Base-by-base conservation (phyloP, 2,113 vertebrate genomes). In the Ardeotis arabs region DNA sequence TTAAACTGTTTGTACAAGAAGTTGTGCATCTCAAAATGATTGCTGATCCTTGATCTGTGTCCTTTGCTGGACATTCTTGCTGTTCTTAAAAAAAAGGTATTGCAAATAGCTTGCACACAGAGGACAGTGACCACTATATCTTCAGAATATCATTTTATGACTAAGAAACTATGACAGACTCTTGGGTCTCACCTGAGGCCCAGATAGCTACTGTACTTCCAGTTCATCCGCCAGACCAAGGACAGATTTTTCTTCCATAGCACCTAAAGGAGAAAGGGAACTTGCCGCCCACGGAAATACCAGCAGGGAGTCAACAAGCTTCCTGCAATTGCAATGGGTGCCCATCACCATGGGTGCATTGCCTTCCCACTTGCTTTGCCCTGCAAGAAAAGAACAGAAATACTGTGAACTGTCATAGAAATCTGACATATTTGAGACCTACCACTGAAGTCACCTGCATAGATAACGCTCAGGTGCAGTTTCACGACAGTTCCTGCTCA, bases 321-420 rank as follows among this genome's bases (percentile, higher is more conserved):
- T 53, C 41, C 39, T 66, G 27, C 20, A 39, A 24, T 70, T 90
- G 56, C 52, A 66, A 74, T 0, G 0, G 20, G 27, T 74, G 27
- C 10, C 19, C 13, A 1, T 39, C 56, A 52, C 29, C 1, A 0
- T 22, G 23, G 12, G 5, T 39, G 4, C 37, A 27, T 31, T 27
- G 28, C n/a, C 33, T 75, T 58, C n/a, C 29, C 10, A 24, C 37
- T 68, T 49, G 14, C 35, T 78, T 74, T 58, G 11, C 6, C 33
- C 33, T 68, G 22, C 16, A 49, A 22, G 25, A 69, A 29, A 63
- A 35, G 12, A 79, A 28, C 12, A 75, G 39, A 73, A 45, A 33
- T 5, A 24, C 9, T 9, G 10, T 72, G 39, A 90, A 70, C 14
- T 18, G 12, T 45, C 44, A 28, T 27, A 53, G 59, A 73, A 76